These are phyloP conservation scores for Dolichomitus sp. DNA, from an alignment of 2,888 invertebrate species.

Conservation along the genomic window DNA sequence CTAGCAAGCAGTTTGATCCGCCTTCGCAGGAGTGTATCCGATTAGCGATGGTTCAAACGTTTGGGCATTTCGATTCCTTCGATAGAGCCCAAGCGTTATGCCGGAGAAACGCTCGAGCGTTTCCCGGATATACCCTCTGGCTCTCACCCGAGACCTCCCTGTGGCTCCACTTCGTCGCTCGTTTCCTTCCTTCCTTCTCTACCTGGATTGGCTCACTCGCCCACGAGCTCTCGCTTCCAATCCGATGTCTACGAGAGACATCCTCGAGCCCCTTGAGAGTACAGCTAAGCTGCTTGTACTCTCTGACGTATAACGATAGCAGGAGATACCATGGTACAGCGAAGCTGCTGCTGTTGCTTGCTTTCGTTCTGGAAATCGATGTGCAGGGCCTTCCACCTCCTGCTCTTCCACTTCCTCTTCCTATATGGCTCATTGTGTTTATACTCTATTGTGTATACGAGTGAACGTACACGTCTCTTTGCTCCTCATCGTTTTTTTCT, in stretches of 20 bases:
- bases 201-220: constrained; percentile 39
- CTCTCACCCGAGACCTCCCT: constrained; percentile 32
- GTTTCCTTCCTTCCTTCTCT: constrained; percentile 36
- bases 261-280: constrained; percentile 38
- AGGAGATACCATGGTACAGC: constrained; percentile 37
- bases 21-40: constrained; percentile 72
- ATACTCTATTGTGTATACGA: constrained; percentile 18
- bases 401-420: constrained; percentile 17
- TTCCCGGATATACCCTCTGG: constrained; percentile 25
- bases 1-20: constrained; percentile 70
- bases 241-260: constrained; percentile 50
- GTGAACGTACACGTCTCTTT: neutral
- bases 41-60: constrained; percentile 75
- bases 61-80: constrained; percentile 58
- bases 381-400: constrained; percentile 35
- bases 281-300: constrained; percentile 64
- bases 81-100: constrained; percentile 5
- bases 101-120: constrained; percentile 26
- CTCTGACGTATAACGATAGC: constrained; percentile 58
- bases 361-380: constrained; percentile 56
- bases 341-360: constrained; percentile 40
- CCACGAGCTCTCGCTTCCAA: constrained; percentile 42
- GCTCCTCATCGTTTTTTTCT: neutral
- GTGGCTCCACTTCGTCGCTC: constrained; percentile 28
- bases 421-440: neutral